phyloP scores from a whole-genome alignment of 2,113 vertebrate species.

The Daphoenositta chrysoptera region DNA sequence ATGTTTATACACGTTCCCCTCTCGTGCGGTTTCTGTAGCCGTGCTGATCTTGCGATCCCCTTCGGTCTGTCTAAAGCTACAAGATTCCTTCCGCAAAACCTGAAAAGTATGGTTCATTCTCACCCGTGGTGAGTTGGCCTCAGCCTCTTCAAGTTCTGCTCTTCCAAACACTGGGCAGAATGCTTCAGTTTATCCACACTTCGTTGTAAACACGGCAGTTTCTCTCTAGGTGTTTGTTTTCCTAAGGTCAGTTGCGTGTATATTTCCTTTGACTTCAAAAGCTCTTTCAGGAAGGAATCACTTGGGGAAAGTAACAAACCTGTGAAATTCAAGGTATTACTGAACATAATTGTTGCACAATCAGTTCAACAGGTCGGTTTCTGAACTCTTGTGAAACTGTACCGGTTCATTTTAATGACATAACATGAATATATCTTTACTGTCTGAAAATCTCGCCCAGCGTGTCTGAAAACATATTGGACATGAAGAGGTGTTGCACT shows the following conservation, averaged over 20 bases:
- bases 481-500: background rate
- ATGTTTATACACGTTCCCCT: fast-evolving
- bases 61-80: background rate
- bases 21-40: background rate
- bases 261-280: background rate
- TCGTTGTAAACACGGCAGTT: background rate
- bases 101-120: fast-evolving
- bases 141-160: background rate
- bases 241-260: background rate
- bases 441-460: background rate
- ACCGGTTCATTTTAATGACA: background rate
- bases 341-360: background rate
- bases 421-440: background rate
- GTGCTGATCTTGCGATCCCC: background rate
- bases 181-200: background rate
- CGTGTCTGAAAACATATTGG: background rate
- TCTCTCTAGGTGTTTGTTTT: background rate
- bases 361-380: background rate
- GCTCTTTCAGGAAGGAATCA: background rate
- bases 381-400: background rate
- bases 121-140: background rate
- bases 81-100: background rate
- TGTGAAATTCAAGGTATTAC: background rate
- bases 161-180: background rate
- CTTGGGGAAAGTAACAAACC: background rate